phyloP scores from a whole-genome alignment of 1,140 invertebrate genomes.

The Camponotus floridanus region DNA sequence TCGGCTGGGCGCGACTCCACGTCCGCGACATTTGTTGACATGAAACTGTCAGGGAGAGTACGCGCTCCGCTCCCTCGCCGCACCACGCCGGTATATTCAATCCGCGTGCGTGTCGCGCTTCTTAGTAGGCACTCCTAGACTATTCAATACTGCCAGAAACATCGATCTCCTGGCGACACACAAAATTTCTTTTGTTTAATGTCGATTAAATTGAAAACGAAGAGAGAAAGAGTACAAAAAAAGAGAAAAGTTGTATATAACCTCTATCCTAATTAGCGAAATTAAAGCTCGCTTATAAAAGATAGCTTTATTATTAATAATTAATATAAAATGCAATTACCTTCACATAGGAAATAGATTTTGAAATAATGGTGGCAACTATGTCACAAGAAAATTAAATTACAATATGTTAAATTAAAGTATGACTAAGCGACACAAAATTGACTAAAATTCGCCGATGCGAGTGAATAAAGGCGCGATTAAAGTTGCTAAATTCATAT shows the following conservation, averaged over 20 bases:
- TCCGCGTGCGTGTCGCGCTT: constrained; percentile 31
- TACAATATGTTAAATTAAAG: not conserved
- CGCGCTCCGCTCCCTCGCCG: constrained; percentile 55
- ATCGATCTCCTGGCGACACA: not conserved
- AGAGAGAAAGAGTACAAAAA: not conserved
- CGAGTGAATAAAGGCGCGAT: no score
- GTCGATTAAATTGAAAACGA: not conserved
- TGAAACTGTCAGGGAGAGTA: constrained; percentile 80
- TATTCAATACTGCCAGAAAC: constrained; percentile 38
- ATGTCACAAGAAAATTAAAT: not conserved
- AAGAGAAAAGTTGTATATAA: not conserved
- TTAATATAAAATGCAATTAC: not conserved
- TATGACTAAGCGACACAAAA: no score
- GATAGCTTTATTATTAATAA: not conserved
- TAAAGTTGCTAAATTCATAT: no score
- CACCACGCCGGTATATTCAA: constrained; percentile 22
- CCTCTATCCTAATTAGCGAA: not conserved
- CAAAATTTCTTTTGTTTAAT: not conserved
- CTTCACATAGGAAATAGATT: not conserved
- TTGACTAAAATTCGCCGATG: no score
- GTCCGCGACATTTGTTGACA: constrained; percentile 82
- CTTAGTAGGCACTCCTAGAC: constrained; percentile 41
- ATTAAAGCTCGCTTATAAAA: not conserved
- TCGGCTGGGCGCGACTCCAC: constrained; percentile 75
- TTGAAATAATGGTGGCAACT: not conserved